Base-by-base conservation (phyloP, 1,140 invertebrate species). In the Phymastichus coffea region DNA sequence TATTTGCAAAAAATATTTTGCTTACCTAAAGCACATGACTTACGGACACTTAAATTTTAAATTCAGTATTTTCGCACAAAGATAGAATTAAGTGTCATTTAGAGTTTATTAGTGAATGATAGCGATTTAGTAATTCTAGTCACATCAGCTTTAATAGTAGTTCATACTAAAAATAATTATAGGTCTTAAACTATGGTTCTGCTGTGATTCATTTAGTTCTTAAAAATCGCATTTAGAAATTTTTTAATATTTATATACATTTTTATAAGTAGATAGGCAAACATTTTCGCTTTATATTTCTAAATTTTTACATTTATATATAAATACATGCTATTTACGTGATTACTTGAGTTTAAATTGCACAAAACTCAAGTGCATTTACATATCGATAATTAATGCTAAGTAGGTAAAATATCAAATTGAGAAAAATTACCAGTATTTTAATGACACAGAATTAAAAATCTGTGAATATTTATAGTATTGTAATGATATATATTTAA, bases 41-140 rank as follows among this genome's bases (percentile, higher is more conserved):
- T 44, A 83, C 81, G 51, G 20, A 58, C 37, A 3, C 37, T 58
- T 38, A 48, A 56, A 56, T 56, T 26, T 17, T 47, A n/a, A 48
- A n/a, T n/a, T n/a, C n/a, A 15, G 8, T n/a, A 22, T 4, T n/a
- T 26, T 40, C 28, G 28, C 46, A 35, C 46, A 19, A 28, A 26
- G 28, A 40, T 52, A 52, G 30, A 52, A 15, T 33, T 48, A n/a
- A n/a, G n/a, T 17, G 38, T 1, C 14, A 37, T n/a, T 49, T 51
- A 33, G 26, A 37, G n/a, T n/a, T n/a, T 9, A 52, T 35, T 40
- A 47, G 14, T 38, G 23, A 38, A 20, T 6, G 22, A 51, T 23
- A 43, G 41, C 23, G 23, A 22, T 43, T 43, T 8, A 12, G 28
- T 6, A 30, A 30, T 30, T 6, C 6, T 30, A 30, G 28, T 30